Percentiles rank a stretch among this genome's conserved stretches.
phyloP scores from a whole-genome alignment of 2,113 vertebrate species.

The Regulus satrapa region DNA sequence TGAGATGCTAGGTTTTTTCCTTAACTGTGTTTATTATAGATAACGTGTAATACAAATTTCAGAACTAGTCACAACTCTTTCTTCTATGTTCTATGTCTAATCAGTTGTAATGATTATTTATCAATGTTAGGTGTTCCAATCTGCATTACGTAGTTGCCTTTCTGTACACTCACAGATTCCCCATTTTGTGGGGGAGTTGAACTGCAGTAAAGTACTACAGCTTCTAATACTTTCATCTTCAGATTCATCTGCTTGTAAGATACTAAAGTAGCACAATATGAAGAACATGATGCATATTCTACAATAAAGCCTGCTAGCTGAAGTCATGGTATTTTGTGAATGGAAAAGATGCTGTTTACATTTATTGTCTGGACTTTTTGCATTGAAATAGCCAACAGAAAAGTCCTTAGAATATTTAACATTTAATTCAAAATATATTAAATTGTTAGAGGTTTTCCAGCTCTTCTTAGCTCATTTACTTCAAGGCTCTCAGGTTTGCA shows the following conservation, averaged over 20 bases:
- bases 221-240: neutral
- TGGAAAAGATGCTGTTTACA: neutral
- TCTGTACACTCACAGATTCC: neutral
- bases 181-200: neutral
- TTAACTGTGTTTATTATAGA: neutral
- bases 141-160: neutral
- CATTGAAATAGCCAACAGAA: neutral
- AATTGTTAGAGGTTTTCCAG: neutral
- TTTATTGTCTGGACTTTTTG: neutral
- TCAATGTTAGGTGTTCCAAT: neutral
- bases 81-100: neutral
- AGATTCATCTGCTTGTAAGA: neutral
- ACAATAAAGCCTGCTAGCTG: neutral
- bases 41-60: neutral
- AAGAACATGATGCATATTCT: neutral
- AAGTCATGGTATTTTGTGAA: neutral
- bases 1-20: neutral
- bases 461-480: neutral
- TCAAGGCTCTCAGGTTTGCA: neutral
- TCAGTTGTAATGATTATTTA: neutral
- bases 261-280: neutral
- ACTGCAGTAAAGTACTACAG: neutral
- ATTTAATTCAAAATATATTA: neutral
- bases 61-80: neutral
- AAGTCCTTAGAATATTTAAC: neutral